A percentile compares a stretch with the other conserved stretches of the same genome.
phyloP scores from a whole-genome alignment of 2,113 vertebrate species.

The Trichomycterus rosablanca region DNA sequence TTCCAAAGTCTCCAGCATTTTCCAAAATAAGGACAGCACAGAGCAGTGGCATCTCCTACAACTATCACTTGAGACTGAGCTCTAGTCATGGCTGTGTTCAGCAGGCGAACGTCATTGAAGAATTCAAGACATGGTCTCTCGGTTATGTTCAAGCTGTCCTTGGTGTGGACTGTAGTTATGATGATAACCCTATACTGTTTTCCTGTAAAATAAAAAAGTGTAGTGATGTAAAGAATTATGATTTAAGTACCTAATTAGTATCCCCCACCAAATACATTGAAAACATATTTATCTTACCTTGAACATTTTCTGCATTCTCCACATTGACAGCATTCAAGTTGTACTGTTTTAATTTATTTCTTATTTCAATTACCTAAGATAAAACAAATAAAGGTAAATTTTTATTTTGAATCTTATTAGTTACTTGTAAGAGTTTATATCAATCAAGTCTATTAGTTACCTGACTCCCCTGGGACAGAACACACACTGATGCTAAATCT shows the following conservation, averaged over 20 bases:
- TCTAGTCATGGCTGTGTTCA: slow-evolving; percentile 87
- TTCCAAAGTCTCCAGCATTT: slow-evolving; percentile 84
- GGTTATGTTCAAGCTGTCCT: slow-evolving; percentile 59
- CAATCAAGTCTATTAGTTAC: slow-evolving; percentile 57
- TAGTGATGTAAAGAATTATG: slow-evolving; percentile 14
- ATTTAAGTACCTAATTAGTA: neutral
- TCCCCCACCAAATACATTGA: too few species aligned
- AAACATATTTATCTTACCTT: slow-evolving; percentile 66
- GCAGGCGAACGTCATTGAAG: slow-evolving; percentile 79
- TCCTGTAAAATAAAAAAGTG: slow-evolving; percentile 68
- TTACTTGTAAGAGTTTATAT: too few species aligned
- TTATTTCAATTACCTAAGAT: slow-evolving; percentile 56
- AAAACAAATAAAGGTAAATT: too few species aligned
- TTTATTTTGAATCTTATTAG: too few species aligned
- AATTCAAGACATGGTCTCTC: slow-evolving; percentile 68
- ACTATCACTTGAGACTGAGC: slow-evolving; percentile 81
- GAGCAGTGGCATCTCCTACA: slow-evolving; percentile 78
- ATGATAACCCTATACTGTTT: slow-evolving; percentile 82
- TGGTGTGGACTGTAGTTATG: slow-evolving; percentile 76
- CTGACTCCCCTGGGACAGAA: slow-evolving; percentile 80
- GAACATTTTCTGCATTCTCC: slow-evolving; percentile 78
- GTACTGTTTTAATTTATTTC: slow-evolving; percentile 64
- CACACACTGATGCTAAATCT: slow-evolving; percentile 70
- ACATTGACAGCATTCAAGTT: slow-evolving; percentile 66
- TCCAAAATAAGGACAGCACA: slow-evolving; percentile 73